Evolutionary conservation across 1,140 invertebrate genomes (phyloP).

Genomic region (Matsumurasca onukii): DNA sequence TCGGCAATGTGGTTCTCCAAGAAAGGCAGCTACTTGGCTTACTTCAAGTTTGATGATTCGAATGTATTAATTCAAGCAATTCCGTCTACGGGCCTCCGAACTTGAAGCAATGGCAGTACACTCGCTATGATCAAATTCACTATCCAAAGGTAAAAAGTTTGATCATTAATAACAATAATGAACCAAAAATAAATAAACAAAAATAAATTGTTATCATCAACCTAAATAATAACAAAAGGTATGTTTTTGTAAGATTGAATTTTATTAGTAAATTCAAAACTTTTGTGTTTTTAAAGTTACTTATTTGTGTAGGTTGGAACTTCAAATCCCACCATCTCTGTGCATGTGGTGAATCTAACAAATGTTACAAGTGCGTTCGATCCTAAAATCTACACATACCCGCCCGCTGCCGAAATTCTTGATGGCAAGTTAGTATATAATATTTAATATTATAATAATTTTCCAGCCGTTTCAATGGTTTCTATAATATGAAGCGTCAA

Average conservation of each 20-base stretch:
- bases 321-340: constrained; percentile 70
- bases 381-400: constrained; percentile 3
- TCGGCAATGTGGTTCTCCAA: constrained; percentile 89
- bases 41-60: constrained; percentile 82
- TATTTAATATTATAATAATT: neutral
- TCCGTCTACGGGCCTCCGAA: constrained; percentile 65
- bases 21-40: constrained; percentile 74
- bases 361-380: neutral
- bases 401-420: neutral
- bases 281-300: too few relatives aligned
- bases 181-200: too few relatives aligned
- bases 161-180: too few relatives aligned
- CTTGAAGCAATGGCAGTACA: constrained; percentile 65
- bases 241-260: neutral
- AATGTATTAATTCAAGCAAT: constrained; percentile 60
- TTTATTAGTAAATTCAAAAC: too few relatives aligned
- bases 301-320: constrained; percentile 80
- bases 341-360: constrained; percentile 64
- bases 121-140: constrained; percentile 64
- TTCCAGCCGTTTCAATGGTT: too few relatives aligned
- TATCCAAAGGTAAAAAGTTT: constrained; percentile 75
- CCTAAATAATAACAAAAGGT: neutral
- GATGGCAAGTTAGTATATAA: constrained; percentile 2
- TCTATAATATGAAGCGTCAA: too few relatives aligned
- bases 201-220: neutral